Base-by-base conservation (phyloP, 2,888 invertebrate species). In the Imbricaverruca yamaguchii region DNA sequence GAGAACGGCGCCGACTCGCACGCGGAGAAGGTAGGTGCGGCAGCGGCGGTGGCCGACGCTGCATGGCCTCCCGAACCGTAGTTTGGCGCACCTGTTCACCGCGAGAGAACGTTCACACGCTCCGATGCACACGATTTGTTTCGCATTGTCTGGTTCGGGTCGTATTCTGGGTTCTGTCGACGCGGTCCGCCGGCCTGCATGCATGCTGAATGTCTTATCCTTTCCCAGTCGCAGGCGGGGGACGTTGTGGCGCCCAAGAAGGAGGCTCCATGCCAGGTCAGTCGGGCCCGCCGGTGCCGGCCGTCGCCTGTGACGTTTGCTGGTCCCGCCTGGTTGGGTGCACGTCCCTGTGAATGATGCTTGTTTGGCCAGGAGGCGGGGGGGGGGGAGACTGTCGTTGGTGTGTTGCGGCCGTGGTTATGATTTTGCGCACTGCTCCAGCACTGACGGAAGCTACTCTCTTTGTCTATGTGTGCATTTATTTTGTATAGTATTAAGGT, bases 181-280 rank as follows among this genome's bases (percentile, higher is more conserved):
- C 21, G 63, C 63, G 21, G 21, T 0, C n/a, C 15, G 63, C 18
- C 61, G 1, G 4, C 39, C 39, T 55, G 53, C 74, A 21, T 55
- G 74, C 74, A 74, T 74, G 74, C 74, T 74, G 74, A 74, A 21
- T 8, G 53, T 12, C 63, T 18, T 13, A 55, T 53, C 18, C 21
- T 9, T 69, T 55, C 9, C 21, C 74, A 13, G 74, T 21, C 39
- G 39, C 39, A 39, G 39, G 39, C 39, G 39, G 39, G 2, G 39
- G 39, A 39, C 39, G 39, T 39, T 39, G 39, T 39, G 39, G 4
- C 39, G 39, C 39, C 39, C 55, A 55, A 55, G 55, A 74, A 74
- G 74, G 74, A 74, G 55, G 23, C 69, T 39, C 69, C 69, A 39
- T 18, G 53, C 53, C 53, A 74, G 74, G 74, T 74, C 53, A 74